These are phyloP conservation scores for Campylorhamphus procurvoides DNA, from an alignment of 2,113 vertebrate genomes.

Conservation along the genomic window DNA sequence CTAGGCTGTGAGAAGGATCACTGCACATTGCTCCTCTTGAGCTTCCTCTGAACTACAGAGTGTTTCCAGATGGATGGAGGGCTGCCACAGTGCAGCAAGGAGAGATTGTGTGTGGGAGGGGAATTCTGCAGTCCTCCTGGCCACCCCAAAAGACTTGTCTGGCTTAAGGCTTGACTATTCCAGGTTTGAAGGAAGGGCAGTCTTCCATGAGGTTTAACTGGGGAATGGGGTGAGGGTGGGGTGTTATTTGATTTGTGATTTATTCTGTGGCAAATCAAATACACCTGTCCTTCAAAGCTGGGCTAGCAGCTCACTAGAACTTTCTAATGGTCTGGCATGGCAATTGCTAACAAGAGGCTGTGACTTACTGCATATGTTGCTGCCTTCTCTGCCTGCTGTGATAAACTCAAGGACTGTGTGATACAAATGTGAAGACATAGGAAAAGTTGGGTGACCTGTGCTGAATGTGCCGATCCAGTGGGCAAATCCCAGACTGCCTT, in stretches of 20 bases:
- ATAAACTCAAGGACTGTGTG: background rate
- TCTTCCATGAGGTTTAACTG: background rate
- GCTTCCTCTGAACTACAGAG: background rate
- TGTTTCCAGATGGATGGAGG: constrained; percentile 10
- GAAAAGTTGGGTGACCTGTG: background rate
- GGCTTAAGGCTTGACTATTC: background rate
- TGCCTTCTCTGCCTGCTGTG: background rate
- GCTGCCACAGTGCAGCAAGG: background rate
- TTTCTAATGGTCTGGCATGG: background rate
- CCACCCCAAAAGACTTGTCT: background rate
- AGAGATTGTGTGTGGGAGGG: background rate
- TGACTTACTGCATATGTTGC: background rate
- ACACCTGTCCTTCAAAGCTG: background rate
- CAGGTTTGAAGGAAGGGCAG: background rate
- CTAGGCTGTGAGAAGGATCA: background rate
- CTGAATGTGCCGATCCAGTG: background rate
- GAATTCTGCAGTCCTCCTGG: background rate
- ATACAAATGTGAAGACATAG: background rate
- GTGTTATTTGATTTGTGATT: background rate
- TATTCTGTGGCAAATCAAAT: background rate
- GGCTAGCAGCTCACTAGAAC: background rate
- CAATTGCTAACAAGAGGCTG: background rate
- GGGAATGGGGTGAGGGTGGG: background rate
- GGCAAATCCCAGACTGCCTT: background rate
- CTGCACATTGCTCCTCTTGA: background rate